phyloP scores from a whole-genome alignment of 2,113 vertebrate species.

The Brachypodius melanocephalos region DNA sequence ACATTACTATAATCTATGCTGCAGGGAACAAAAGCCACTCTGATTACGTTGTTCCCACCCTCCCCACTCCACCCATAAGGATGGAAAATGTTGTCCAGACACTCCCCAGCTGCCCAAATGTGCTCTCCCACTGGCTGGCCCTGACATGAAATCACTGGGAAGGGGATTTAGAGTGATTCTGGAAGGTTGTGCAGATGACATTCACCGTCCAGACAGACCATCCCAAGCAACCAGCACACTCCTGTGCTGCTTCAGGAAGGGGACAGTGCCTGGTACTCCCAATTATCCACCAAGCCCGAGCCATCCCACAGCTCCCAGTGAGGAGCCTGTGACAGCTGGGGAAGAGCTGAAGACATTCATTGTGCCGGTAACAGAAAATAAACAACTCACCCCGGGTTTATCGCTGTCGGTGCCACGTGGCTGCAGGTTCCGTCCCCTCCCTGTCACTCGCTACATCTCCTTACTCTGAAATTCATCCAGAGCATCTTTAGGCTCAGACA shows the following conservation, averaged over 20 bases:
- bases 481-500: not conserved
- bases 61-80: not conserved
- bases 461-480: not conserved
- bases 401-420: accelerated
- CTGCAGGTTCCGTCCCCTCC: not conserved
- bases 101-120: not conserved
- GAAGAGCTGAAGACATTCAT: not conserved
- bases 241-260: not conserved
- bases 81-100: not conserved
- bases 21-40: constrained; percentile 32
- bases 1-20: constrained; percentile 9
- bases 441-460: not conserved
- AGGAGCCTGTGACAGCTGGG: not conserved
- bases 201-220: accelerated
- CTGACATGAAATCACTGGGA: not conserved
- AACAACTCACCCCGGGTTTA: not conserved
- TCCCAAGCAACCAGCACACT: not conserved
- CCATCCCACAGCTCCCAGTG: not conserved
- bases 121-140: not conserved
- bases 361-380: not conserved
- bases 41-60: not conserved
- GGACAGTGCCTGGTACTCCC: not conserved
- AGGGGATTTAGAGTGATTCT: not conserved
- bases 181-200: not conserved
- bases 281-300: not conserved